phyloP scores from a whole-genome alignment of 2,113 vertebrate genomes.

The Steatornis caripensis region DNA sequence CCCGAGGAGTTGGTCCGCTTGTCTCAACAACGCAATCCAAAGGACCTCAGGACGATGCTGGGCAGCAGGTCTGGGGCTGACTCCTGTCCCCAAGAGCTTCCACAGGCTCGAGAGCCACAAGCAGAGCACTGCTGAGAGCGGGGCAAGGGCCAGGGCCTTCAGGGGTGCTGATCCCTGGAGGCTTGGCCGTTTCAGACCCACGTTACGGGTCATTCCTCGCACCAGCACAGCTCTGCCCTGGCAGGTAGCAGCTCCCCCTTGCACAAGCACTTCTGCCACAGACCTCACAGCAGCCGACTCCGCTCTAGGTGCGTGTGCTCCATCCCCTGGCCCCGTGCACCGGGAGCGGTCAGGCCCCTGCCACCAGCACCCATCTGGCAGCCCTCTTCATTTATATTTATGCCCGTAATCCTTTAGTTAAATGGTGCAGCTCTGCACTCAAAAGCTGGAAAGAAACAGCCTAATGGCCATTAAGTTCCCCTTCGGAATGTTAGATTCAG shows the following conservation, averaged over 20 bases:
- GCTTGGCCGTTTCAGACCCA: neutral
- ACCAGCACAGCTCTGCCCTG: neutral
- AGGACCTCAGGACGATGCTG: neutral
- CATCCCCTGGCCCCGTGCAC: neutral
- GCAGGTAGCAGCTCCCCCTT: neutral
- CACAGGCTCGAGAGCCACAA: neutral
- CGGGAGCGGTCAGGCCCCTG: neutral
- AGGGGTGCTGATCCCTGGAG: neutral
- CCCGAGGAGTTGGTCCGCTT: neutral
- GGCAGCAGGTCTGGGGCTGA: neutral
- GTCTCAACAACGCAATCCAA: neutral
- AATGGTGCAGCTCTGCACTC: neutral
- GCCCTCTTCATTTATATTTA: neutral
- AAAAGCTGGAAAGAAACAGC: neutral
- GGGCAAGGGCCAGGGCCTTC: neutral
- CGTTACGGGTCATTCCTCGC: rapidly evolving
- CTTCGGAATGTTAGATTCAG: neutral
- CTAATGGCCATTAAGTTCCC: neutral
- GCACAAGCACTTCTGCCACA: neutral
- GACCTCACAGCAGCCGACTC: neutral
- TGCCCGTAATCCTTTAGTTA: neutral
- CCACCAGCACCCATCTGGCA: neutral
- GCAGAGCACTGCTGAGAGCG: neutral
- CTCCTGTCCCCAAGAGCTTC: neutral
- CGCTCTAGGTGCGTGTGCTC: neutral